Evolutionary conservation across 2,888 invertebrate species (phyloP), one percentile per base, ranked within the genome.

Genomic region (Sipha maydis): DNA sequence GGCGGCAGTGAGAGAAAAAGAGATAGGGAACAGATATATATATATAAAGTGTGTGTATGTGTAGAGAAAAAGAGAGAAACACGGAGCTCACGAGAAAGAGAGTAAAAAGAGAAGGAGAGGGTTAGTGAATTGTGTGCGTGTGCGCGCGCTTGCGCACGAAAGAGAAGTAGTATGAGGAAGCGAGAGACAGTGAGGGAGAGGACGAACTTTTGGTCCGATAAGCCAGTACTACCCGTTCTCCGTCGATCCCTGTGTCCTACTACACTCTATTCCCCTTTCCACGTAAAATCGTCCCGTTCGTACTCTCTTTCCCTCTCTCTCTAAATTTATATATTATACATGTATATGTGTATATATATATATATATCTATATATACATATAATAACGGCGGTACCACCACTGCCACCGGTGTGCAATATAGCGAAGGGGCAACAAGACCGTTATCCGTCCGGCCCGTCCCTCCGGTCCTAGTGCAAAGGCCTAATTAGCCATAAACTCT

Each of bases 401-500:
- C 83, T n/a, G 56, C 73, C n/a, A 34, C 48, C 48, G 25, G 28
- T 31, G 85, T 69, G 79, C 78, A 19, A 71, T 77, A 82, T 48
- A 77, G 77, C 67, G n/a, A 61, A 28, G 86, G 79, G 79, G 86
- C 79, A 54, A 79, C 79, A 73, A 88, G 86, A 90, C 90, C 89
- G 90, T 90, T 90, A 83, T 89, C 89, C 89, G 83, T 90, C 83
- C 90, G 77, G 89, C 83, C 80, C 83, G 82, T 82, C 79, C 89
- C 89, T n/a, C 80, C 89, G 89, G 89, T 79, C 88, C 89, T 78
- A 71, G 89, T 88, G 91, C 91, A 91, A 92, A 92, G 92, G 92
- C 92, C 94, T 94, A 94, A 93, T 94, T 94, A 94, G 94, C 93
- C 93, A 93, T 94, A 93, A 94, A 93, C 93, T 93, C 93, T 92